Conservation (phyloP, 1,140 invertebrate genomes). For the Drosophila nigromelanica region DNA sequence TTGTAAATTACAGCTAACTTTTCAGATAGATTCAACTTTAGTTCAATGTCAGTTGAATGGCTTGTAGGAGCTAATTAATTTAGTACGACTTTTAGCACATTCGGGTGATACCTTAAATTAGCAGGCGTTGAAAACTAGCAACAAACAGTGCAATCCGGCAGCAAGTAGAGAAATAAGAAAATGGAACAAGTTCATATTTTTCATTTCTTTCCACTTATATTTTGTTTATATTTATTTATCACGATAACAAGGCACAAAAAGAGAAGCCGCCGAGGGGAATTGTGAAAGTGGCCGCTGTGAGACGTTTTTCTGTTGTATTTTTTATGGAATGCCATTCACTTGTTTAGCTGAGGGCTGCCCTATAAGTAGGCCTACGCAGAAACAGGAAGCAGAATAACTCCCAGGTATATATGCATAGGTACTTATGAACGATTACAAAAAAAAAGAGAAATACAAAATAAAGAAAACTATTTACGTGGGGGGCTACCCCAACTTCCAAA, state of each 20-base stretch:
- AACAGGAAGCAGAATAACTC: slow-evolving; percentile 18
- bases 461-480: slow-evolving; percentile 14
- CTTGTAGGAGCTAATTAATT: neutral
- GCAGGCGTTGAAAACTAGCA: neutral
- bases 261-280: slow-evolving; percentile 5
- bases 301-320: neutral
- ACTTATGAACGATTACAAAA: slow-evolving; percentile 24
- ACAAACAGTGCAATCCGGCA: slow-evolving; percentile 12
- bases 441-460: neutral
- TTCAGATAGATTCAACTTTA: neutral
- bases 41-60: neutral
- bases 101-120: slow-evolving; percentile 9
- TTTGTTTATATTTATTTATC: slow-evolving; percentile 60
- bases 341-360: neutral
- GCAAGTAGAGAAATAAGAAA: neutral
- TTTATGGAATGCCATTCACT: neutral
- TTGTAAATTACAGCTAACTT: too few species aligned
- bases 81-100: slow-evolving; percentile 5
- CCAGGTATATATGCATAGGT: slow-evolving; percentile 2
- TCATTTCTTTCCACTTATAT: neutral
- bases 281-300: slow-evolving; percentile 47
- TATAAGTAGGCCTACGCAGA: too few species aligned
- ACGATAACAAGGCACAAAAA: slow-evolving; percentile 31
- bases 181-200: slow-evolving; percentile 12
- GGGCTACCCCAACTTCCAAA: slow-evolving; percentile 5